Evolutionary conservation across 2,797 vertebrate species (phyloP).

Genomic region (Urocyon cinereoargenteus): DNA sequence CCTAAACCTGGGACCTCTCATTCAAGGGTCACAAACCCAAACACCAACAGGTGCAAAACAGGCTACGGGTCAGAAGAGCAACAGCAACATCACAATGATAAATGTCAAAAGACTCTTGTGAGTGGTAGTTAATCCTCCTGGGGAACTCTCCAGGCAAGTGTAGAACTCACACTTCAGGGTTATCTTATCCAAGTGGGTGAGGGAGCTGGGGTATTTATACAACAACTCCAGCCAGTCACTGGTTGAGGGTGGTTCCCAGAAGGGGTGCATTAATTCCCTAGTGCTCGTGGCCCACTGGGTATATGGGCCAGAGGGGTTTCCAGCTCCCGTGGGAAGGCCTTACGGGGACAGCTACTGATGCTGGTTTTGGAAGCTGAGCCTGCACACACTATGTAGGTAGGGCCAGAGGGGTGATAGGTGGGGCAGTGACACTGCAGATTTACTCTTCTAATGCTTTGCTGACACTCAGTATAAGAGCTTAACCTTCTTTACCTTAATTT

Average conservation of each 20-base stretch:
- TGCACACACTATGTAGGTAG: background rate
- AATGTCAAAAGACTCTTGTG: too few species aligned
- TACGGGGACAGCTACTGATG: background rate
- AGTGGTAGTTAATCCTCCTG: background rate
- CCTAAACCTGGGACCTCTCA: background rate
- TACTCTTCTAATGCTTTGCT: too few species aligned
- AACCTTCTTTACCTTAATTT: background rate
- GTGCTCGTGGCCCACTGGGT: background rate
- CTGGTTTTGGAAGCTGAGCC: background rate
- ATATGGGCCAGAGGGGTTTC: background rate
- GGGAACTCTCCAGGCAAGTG: background rate
- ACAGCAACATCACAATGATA: background rate
- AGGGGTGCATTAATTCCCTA: background rate
- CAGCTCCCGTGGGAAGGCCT: background rate
- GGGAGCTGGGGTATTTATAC: background rate
- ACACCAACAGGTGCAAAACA: background rate
- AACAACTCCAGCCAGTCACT: background rate
- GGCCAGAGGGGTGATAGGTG: background rate
- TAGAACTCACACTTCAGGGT: background rate
- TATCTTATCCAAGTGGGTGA: background rate
- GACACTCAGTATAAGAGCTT: too few species aligned
- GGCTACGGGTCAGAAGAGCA: background rate
- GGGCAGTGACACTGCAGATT: background rate
- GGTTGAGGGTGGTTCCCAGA: background rate
- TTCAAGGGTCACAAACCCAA: background rate